A percentile compares a stretch with the other conserved stretches of the same genome.
phyloP scores from a whole-genome alignment of 2,797 vertebrate genomes.

The Hydrocynus forskahlii region DNA sequence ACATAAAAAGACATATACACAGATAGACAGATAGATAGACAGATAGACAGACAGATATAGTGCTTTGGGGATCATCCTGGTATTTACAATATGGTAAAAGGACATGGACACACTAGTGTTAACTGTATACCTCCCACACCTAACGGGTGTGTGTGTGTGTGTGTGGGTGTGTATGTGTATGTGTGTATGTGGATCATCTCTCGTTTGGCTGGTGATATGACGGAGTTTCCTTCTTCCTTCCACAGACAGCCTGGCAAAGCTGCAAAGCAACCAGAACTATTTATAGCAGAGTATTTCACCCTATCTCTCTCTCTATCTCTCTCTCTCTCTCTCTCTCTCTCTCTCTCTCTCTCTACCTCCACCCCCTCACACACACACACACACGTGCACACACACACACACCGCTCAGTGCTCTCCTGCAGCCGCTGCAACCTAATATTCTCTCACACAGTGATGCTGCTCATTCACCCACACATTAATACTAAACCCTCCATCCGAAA shows the following conservation, averaged over 20 bases:
- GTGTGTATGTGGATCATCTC: constrained; percentile 13
- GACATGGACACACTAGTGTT: background rate
- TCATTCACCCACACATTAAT: constrained; percentile 19
- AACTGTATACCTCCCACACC: background rate
- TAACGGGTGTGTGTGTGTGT: background rate
- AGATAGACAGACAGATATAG: too few species aligned
- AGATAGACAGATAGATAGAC: too few species aligned
- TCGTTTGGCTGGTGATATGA: constrained; percentile 27
- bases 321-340: constrained; percentile 41
- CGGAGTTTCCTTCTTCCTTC: constrained; percentile 35
- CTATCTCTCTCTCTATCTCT: constrained; percentile 42
- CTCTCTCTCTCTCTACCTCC: constrained; percentile 41
- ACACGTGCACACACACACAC: constrained; percentile 27
- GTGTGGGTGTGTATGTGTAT: too few species aligned
- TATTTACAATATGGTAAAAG: background rate
- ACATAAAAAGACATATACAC: too few species aligned
- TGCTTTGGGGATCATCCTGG: background rate
- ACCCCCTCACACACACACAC: constrained; percentile 38
- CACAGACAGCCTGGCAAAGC: constrained; percentile 24
- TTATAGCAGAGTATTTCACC: constrained; percentile 38
- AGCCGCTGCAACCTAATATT: constrained; percentile 28
- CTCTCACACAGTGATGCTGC: constrained; percentile 11
- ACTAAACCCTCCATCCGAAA: background rate
- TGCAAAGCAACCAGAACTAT: constrained; percentile 52
- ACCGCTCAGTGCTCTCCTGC: constrained; percentile 23